phyloP scores from a whole-genome alignment of 2,797 vertebrate species.

The Dipus sagitta region DNA sequence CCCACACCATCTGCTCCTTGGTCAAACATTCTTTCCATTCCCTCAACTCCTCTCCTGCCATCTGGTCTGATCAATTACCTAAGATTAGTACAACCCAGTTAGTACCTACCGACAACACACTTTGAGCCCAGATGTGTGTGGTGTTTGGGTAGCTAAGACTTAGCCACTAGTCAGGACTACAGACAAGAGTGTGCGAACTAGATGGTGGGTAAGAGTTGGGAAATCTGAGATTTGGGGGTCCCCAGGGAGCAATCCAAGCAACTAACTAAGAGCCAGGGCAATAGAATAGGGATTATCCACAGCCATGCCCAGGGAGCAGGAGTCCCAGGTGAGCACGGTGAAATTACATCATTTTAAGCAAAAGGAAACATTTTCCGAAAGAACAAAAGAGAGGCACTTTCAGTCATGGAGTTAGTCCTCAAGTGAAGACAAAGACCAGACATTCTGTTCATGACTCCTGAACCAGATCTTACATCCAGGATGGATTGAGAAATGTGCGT shows the following conservation, averaged over 20 bases:
- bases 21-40: neutral
- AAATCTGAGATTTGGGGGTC: neutral
- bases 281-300: neutral
- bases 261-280: neutral
- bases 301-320: neutral
- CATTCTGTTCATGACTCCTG: rapidly evolving
- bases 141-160: neutral
- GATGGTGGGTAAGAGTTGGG: neutral
- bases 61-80: neutral
- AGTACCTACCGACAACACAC: neutral
- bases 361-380: neutral
- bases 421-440: neutral
- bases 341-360: neutral
- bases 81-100: neutral
- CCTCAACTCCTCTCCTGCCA: neutral
- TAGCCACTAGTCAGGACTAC: neutral
- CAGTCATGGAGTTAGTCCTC: rapidly evolving
- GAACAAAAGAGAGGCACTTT: neutral
- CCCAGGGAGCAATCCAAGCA: neutral
- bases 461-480: neutral
- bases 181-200: neutral
- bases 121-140: neutral
- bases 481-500: neutral
- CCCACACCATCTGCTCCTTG: neutral
- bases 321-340: neutral